Conservation (phyloP, 2,888 invertebrate species). For the Phlogophora meticulosa region DNA sequence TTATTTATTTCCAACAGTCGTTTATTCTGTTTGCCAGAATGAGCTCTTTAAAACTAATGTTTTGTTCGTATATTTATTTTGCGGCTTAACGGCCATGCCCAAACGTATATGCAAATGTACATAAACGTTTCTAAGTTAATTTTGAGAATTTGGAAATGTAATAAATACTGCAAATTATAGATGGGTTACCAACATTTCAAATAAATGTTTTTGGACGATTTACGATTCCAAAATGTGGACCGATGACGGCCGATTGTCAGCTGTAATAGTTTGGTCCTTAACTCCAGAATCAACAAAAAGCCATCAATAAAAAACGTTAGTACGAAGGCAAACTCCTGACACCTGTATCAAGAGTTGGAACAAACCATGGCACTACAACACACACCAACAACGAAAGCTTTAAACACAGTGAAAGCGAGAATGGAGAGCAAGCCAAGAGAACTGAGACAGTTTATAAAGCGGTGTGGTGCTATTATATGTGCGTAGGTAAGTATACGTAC, state of each 20-base stretch:
- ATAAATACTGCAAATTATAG: too few relatives aligned
- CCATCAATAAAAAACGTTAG: conserved; percentile 7
- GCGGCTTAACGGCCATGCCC: neutral
- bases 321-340: conserved; percentile 23
- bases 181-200: neutral
- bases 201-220: neutral
- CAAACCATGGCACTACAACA: conserved; percentile 58
- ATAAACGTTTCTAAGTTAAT: neutral
- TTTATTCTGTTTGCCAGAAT: conserved; percentile 21
- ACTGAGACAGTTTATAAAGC: conserved; percentile 80
- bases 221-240: too few relatives aligned
- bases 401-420: conserved; percentile 70
- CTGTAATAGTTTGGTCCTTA: neutral
- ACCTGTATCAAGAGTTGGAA: conserved; percentile 32
- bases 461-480: conserved; percentile 78
- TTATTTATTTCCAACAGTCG: conserved; percentile 25
- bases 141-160: neutral
- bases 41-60: neutral
- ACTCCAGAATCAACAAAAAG: conserved; percentile 26
- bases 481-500: conserved; percentile 93
- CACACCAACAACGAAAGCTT: conserved; percentile 60
- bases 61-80: conserved; percentile 21
- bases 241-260: neutral
- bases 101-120: neutral
- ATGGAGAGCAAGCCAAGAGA: conserved; percentile 75